phyloP scores from a whole-genome alignment of 2,113 vertebrate genomes.

The Indicator indicator region DNA sequence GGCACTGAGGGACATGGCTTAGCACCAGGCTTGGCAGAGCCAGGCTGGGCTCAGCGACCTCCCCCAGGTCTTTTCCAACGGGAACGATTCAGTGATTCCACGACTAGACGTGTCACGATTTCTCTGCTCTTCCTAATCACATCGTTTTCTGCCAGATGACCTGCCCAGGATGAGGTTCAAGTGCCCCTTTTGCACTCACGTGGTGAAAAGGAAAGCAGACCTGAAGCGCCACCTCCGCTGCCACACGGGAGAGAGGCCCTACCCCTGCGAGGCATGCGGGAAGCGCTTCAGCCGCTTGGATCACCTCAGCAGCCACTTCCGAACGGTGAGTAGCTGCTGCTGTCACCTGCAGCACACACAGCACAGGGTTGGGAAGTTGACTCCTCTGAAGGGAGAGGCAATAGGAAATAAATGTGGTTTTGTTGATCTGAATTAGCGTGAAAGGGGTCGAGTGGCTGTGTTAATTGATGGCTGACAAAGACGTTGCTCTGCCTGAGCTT shows the following conservation, averaged over 20 bases:
- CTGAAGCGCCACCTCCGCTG: conserved; percentile 96
- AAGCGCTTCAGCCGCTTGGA: conserved; percentile 96
- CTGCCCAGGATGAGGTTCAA: conserved; percentile 93
- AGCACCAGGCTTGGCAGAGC: too few relatives aligned
- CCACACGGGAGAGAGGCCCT: conserved; percentile 94
- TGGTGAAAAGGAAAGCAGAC: conserved; percentile 96
- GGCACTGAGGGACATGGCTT: too few relatives aligned
- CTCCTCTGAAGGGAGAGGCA: too few relatives aligned
- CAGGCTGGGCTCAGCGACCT: too few relatives aligned
- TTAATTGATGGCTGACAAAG: neutral
- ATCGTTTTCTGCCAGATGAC: conserved; percentile 68
- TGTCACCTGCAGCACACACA: neutral
- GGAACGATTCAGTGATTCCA: neutral
- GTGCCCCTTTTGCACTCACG: conserved; percentile 96
- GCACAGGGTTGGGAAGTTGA: too few relatives aligned
- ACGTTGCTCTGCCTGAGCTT: neutral
- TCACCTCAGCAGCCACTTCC: conserved; percentile 95
- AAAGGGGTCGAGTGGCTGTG: neutral
- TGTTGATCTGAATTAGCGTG: neutral
- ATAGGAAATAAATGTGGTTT: neutral
- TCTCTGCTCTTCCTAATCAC: neutral
- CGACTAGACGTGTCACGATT: neutral
- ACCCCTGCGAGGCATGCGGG: conserved; percentile 94
- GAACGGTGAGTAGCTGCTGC: conserved; percentile 83
- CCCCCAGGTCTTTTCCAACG: too few relatives aligned